A percentile compares a stretch with the other conserved stretches of the same genome.
Conservation (phyloP, 1,140 invertebrate genomes). For the Dermatophagoides farinae region DNA sequence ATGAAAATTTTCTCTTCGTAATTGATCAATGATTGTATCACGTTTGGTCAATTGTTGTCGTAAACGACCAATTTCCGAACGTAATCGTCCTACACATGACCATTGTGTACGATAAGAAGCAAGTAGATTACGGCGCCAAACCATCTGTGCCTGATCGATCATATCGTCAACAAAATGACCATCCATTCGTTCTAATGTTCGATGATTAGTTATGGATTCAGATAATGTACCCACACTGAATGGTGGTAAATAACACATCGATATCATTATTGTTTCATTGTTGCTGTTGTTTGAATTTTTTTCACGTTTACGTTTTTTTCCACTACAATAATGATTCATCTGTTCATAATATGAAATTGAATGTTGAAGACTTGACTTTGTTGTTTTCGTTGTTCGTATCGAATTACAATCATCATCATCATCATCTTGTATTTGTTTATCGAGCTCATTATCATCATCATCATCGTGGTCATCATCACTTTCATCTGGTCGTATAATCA, state of each 20-base stretch:
- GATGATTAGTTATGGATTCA: neutral
- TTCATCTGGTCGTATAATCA: neutral
- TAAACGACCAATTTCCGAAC: neutral
- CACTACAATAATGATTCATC: neutral
- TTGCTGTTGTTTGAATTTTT: neutral
- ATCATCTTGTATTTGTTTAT: neutral
- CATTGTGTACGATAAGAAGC: constrained; percentile 1
- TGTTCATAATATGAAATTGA: neutral
- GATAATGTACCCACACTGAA: neutral
- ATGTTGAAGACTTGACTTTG: neutral
- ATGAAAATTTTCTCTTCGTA: neutral
- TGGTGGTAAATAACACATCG: constrained; percentile 2
- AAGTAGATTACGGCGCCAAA: neutral
- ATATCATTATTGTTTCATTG: neutral
- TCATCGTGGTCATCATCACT: no score
- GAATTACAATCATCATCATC: neutral
- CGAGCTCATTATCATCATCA: neutral
- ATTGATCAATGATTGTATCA: neutral
- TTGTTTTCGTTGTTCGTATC: neutral
- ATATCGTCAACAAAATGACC: neutral
- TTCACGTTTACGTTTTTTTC: neutral
- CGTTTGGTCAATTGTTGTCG: neutral
- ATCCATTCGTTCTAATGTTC: neutral
- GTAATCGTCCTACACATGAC: neutral
- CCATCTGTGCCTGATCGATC: neutral